Evolutionary conservation across 2,888 invertebrate genomes (phyloP), one percentile per base, ranked within the genome.

Genomic region (Diploptera punctata): DNA sequence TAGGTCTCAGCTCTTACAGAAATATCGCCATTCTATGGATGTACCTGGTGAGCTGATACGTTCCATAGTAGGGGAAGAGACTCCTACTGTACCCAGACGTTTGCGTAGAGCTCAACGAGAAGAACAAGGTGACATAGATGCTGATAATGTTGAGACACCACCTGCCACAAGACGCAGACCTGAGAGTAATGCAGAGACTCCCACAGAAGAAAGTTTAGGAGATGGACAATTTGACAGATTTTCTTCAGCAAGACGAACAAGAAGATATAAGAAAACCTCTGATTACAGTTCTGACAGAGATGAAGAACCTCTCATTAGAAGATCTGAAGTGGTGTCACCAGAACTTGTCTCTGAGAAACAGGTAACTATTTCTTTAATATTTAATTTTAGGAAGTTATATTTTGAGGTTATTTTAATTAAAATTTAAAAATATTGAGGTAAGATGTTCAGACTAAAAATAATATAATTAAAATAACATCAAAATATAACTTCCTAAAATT

Each of bases 61-160:
- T 62, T 75, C 77, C 26, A 26, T 75, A 80, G 82, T 82, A 80
- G 65, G 83, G 80, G 73, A 79, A 80, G 73, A 82, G 80, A 16
- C 21, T 21, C 80, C 81, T 1, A 80, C 80, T 75, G 79, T 75
- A 26, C 75, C 73, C 16, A 74, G 77, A 16, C 76, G 77, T 29
- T 69, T 78, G 54, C 76, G 78, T 0, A 54, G 76, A n/a, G 69
- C 68, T 3, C 65, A 31, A 9, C 43, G 47, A 10, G 75, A 74
- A 24, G 75, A 74, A 2, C 76, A 75, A 1, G 74, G 74, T 19
- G 91, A 92, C 78, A 94, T 95, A 49, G 95, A 95, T 81, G 93
- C 94, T 2, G 95, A 95, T 78, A 95, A 95, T 78, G 93, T 95
- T 38, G 95, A 95, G 85, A 95, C 95, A 1, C 95, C 95, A 21